These are phyloP conservation scores for Urocitellus parryii DNA, from an alignment of 2,113 vertebrate genomes.

Conservation along the genomic window DNA sequence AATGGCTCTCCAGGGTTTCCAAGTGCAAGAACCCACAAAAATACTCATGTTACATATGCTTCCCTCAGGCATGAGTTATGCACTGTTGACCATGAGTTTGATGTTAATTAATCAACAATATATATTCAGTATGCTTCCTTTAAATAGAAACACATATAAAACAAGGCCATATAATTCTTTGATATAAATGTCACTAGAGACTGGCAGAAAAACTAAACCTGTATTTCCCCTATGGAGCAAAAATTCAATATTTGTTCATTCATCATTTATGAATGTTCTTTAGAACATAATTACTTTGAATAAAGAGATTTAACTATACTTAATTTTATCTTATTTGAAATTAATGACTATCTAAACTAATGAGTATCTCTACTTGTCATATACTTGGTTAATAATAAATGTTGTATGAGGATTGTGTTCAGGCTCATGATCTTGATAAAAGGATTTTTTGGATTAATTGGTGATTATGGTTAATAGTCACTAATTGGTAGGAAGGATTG, in stretches of 20 bases:
- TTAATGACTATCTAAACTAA: neutral
- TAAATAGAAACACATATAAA: slow-evolving; percentile 4
- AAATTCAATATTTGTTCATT: neutral
- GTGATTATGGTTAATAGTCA: neutral
- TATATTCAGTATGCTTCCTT: neutral
- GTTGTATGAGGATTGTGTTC: neutral
- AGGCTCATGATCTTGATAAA: neutral
- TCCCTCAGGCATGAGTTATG: neutral
- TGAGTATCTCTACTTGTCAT: neutral
- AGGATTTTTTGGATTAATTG: neutral
- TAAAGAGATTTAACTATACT: neutral
- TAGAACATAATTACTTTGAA: neutral
- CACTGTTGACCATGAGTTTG: neutral
- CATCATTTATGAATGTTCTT: neutral
- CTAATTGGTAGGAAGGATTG: neutral
- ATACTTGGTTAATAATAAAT: neutral
- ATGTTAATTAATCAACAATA: neutral
- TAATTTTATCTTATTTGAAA: neutral
- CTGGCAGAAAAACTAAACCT: neutral
- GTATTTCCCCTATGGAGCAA: neutral
- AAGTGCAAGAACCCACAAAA: neutral
- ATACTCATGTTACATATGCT: neutral
- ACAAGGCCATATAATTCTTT: neutral
- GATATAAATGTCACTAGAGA: neutral
- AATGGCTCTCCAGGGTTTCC: neutral